Base-by-base conservation (phyloP, 2,113 vertebrate species). In the Empidonax alnorum region DNA sequence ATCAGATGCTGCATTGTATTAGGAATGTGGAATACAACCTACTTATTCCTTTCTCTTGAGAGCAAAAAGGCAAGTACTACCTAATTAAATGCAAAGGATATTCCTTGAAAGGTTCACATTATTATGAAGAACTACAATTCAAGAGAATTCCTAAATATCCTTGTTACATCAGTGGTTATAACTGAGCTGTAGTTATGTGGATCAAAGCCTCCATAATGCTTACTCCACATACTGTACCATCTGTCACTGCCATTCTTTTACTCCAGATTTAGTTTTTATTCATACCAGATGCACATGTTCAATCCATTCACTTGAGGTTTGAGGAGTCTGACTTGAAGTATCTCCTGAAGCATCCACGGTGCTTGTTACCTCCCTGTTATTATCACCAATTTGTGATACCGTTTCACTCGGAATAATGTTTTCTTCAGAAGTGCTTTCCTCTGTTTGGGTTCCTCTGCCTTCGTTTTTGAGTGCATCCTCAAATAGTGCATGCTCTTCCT, bases 231-330 rank as follows among this genome's bases (percentile, higher is more conserved):
- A 81, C 62, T 91, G 94, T 72, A 93, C 95, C 93, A 72, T 89
- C 93, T 87, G 96, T 83, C 88, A 90, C 59, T 3, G 15, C 56
- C 22, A 87, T 46, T 83, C 79, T 30, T 47, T 88, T 75, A 81
- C 95, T 91, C 77, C 85, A 65, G 66, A 59, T 33, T 55, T 72
- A 46, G 37, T 58, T 63, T 83, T 49, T 61, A 74, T 87, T 98
- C 98, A 99, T 61, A 99, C 99, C 97, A 99, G 98, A 97, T 99
- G 99, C 85, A 99, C 98, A 85, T 98, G 99, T 83, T 99, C 99
- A 93, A 98, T 98, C 99, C 99, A 99, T 94, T 99, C 99, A 78
- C 98, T 98, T 88, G 99, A 98, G 97, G 98, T 98, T 78, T 98
- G 97, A 95, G 98, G 98, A 94, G 98, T 98, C 10, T 98, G 98